Conservation (phyloP, 2,888 invertebrate species). For the Chesias legatella region DNA sequence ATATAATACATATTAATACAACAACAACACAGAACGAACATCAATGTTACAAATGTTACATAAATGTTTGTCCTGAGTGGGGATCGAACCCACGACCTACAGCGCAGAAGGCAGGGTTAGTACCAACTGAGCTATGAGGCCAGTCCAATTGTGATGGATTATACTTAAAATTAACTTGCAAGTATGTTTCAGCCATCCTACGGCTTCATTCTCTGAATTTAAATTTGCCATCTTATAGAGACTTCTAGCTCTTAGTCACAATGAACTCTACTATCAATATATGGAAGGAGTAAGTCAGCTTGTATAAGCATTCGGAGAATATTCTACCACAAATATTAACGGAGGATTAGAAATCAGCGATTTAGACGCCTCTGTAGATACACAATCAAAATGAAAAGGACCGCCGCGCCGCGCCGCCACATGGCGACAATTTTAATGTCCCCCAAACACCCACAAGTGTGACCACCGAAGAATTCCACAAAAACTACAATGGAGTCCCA, state of each 20-base stretch:
- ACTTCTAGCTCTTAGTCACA: constrained; percentile 18
- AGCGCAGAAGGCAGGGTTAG: too few relatives aligned
- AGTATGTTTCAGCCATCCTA: constrained; percentile 9
- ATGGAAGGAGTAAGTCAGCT: neutral
- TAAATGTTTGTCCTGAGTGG: too few relatives aligned
- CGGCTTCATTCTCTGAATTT: constrained; percentile 11
- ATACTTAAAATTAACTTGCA: too few relatives aligned
- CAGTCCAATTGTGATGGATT: too few relatives aligned
- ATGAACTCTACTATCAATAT: constrained; percentile 8
- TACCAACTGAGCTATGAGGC: too few relatives aligned
- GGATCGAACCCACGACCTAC: too few relatives aligned
- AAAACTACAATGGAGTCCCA: constrained; percentile 41
- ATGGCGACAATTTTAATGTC: constrained; percentile 28
- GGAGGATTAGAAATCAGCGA: neutral
- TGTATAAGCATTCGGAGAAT: too few relatives aligned
- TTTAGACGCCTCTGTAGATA: constrained; percentile 15
- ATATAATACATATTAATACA: too few relatives aligned
- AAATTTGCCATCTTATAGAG: constrained; percentile 16
- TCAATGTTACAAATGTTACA: too few relatives aligned
- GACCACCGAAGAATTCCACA: constrained; percentile 50
- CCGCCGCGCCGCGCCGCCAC: too few relatives aligned
- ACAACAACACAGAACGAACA: too few relatives aligned
- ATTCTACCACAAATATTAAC: too few relatives aligned
- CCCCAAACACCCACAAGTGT: constrained; percentile 28
- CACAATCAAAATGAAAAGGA: constrained; percentile 14